These are phyloP conservation scores for Sebastiscus albofasciatus DNA, from an alignment of 2,797 vertebrate species.

Conservation along the genomic window DNA sequence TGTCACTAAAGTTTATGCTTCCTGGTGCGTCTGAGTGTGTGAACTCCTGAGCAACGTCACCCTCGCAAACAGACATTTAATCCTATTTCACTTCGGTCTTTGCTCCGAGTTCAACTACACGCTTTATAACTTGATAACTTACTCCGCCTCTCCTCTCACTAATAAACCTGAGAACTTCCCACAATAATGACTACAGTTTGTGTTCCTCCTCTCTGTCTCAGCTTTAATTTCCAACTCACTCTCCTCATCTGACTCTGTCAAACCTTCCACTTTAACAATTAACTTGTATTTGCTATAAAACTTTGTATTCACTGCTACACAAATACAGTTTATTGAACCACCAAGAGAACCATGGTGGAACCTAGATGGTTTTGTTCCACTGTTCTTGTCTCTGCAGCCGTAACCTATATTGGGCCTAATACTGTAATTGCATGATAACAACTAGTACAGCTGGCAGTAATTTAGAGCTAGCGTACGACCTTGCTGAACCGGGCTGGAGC, in stretches of 20 bases:
- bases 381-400: too few species aligned
- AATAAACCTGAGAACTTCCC: background rate
- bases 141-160: background rate
- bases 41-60: background rate
- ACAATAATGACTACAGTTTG: too few species aligned
- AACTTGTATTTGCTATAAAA: background rate
- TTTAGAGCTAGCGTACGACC: too few species aligned
- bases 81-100: background rate
- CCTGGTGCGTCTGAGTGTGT: background rate
- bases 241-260: background rate
- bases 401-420: too few species aligned
- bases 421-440: too few species aligned
- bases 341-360: accelerated
- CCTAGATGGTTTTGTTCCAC: too few species aligned
- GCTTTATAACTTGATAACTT: background rate
- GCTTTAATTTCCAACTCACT: background rate
- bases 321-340: too few species aligned
- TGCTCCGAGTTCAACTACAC: background rate
- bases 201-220: background rate
- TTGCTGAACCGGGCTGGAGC: too few species aligned
- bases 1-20: background rate
- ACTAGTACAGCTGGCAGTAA: too few species aligned
- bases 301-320: too few species aligned
- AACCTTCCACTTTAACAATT: background rate
- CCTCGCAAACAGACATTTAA: background rate